These are phyloP conservation scores for Rhinatrema bivittatum DNA, from an alignment of 2,797 vertebrate genomes.

Conservation along the genomic window DNA sequence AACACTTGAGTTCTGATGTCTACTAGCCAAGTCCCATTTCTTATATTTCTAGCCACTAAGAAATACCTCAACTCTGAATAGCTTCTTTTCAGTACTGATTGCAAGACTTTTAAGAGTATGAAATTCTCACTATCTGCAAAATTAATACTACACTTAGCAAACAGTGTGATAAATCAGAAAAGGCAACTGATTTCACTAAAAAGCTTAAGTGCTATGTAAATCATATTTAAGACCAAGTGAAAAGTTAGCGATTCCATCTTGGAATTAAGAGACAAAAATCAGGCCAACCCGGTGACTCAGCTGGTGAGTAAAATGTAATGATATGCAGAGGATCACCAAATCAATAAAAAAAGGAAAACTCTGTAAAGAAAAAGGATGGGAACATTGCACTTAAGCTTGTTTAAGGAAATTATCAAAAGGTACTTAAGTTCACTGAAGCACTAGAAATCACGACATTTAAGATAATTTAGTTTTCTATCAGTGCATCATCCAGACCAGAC, in stretches of 20 bases:
- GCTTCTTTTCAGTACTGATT: too few relatives aligned
- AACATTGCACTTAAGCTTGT: background rate
- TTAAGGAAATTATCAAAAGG: background rate
- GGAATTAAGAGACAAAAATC: slow-evolving; percentile 16
- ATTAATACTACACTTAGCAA: too few relatives aligned
- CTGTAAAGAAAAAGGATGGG: slow-evolving; percentile 6
- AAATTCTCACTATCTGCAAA: too few relatives aligned
- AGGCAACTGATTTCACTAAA: slow-evolving; percentile 12
- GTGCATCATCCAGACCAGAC: background rate
- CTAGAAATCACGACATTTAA: background rate
- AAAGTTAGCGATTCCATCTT: background rate
- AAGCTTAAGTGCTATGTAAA: background rate
- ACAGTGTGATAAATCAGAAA: slow-evolving; percentile 10
- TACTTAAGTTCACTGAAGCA: slow-evolving; percentile 9
- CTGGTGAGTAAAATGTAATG: too few relatives aligned
- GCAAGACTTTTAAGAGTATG: too few relatives aligned
- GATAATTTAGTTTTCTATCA: background rate
- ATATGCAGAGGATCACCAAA: too few relatives aligned
- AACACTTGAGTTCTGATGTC: too few relatives aligned
- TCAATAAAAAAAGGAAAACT: too few relatives aligned
- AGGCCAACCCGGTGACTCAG: too few relatives aligned
- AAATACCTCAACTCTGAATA: too few relatives aligned
- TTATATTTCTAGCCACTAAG: too few relatives aligned
- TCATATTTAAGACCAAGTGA: background rate
- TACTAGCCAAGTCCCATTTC: too few relatives aligned